Conservation (phyloP, 1,140 invertebrate species). For the Brevipalpus yothersi region DNA sequence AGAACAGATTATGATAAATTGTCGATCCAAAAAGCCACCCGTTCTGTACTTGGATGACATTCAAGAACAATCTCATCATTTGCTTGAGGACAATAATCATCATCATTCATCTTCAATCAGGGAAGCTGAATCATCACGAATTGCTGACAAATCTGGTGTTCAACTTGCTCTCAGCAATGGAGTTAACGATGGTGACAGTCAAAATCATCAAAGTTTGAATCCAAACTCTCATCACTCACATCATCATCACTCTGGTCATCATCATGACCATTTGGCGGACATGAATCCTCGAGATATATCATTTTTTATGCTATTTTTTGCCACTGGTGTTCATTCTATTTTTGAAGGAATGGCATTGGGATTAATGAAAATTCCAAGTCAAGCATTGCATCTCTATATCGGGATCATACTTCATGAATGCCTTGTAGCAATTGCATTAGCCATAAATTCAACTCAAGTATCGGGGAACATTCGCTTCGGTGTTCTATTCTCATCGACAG, state of each 20-base stretch:
- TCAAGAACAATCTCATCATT: neutral
- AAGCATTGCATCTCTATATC: constrained; percentile 20
- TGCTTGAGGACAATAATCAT: neutral
- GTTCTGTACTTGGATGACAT: constrained; percentile 7
- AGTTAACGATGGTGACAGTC: neutral
- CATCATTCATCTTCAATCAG: neutral
- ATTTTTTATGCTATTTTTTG: constrained; percentile 20
- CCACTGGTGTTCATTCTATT: constrained; percentile 21
- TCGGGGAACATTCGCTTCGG: constrained; percentile 15
- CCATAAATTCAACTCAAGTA: constrained; percentile 18
- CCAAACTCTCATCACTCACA: neutral
- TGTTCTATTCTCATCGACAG: constrained; percentile 16
- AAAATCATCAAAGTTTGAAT: neutral
- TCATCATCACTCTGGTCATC: constrained; percentile 10
- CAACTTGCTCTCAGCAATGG: neutral
- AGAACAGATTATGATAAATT: constrained; percentile 14
- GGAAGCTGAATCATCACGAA: neutral
- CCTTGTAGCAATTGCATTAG: constrained; percentile 21
- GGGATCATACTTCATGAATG: constrained; percentile 22
- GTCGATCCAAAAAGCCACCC: neutral
- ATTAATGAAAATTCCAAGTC: constrained; percentile 16
- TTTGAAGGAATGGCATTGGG: constrained; percentile 24
- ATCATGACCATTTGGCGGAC: constrained; percentile 9
- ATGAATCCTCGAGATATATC: constrained; percentile 11
- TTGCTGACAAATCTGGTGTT: neutral